Evolutionary conservation across 2,797 vertebrate genomes (phyloP), one percentile per base, ranked within the genome.

Genomic region (Centroberyx gerrardi): DNA sequence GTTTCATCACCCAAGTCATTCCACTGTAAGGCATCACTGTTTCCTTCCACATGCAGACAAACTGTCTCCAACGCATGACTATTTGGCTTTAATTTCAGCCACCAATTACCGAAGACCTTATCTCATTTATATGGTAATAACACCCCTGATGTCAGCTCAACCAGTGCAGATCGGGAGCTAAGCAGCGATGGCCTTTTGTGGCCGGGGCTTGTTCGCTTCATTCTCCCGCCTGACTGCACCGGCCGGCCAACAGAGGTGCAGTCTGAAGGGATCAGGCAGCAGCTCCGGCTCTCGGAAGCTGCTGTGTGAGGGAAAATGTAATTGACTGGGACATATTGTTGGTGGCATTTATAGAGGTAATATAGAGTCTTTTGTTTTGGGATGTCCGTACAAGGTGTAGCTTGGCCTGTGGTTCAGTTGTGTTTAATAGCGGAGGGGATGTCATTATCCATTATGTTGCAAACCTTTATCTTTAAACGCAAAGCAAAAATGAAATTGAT

Each of bases 71-170:
- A 78, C 14, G 67, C 80, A 78, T 59, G 55, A 81, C 83, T 64
- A 53, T 73, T 90, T 83, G 83, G 69, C 84, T 93, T 93, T 90
- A 85, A 92, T 94, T 93, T 89, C 92, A 87, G 82, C 38, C 82
- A 46, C 82, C 90, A 95, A 93, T 96, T 94, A 94, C 87, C 81
- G 69, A 64, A 92, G 89, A 81, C 82, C 83, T 92, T 83, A 92
- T 94, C 92, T 95, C 90, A 93, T 96, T 96, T 95, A 92, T 94
- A 95, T 95, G 95, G 87, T 94, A 95, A 95, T 95, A 88, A 83
- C 90, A 83, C 77, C 81, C 85, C 76, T 90, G 83, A 59, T 54
- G 84, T 90, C 84, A 90, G 81, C 76, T 80, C 82, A 28, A 54
- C 78, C 75, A 76, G 88, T 51, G 29, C 78, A 83, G 86, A 76